Base-by-base conservation (phyloP, 2,113 vertebrate genomes). In the Pterocles burchelli region DNA sequence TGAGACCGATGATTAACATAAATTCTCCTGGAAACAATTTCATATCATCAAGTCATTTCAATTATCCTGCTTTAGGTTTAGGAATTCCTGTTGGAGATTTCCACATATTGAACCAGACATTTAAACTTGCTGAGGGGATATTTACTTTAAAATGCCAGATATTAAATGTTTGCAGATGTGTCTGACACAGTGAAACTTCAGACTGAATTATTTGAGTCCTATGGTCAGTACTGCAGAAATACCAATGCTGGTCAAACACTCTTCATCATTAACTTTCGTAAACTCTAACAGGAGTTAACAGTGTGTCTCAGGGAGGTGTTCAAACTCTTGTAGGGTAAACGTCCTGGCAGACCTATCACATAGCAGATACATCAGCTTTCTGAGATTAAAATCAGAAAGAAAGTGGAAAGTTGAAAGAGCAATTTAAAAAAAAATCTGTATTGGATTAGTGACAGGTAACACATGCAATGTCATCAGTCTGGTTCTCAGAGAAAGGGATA, bases 21-120 rank as follows among this genome's bases (percentile, higher is more conserved):
- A 93, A 78, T 83, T 88, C 17, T 89, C 36, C 65, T 84, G 79
- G 61, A 84, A 83, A 93, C 24, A 46, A 67, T 75, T 49, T 86
- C 29, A 61, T 59, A 66, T 31, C 90, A 63, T 91, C 81, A 61
- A 62, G 67, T 89, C 0, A 63, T 90, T 96, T 96, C 46, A 82
- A 45, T 46, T 71, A 59, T 68, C 80, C 52, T 89, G 75, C 88
- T 96, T 96, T 49, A 77, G 43, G 48, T 36, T 73, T 59, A 67
- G 45, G 55, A 90, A 88, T 96, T 93, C 65, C n/a, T 77, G 21
- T 46, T 62, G 29, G 61, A 94, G 57, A 90, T 54, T 78, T 52
- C 82, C 52, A 92, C 21, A 81, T 54, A 58, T 62, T 67, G 51
- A 76, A 88, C 18, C 55, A 91, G 38, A 28, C 29, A 33, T 83